These are phyloP conservation scores for Megaleporinus macrocephalus DNA, from an alignment of 2,113 vertebrate genomes.

Conservation along the genomic window DNA sequence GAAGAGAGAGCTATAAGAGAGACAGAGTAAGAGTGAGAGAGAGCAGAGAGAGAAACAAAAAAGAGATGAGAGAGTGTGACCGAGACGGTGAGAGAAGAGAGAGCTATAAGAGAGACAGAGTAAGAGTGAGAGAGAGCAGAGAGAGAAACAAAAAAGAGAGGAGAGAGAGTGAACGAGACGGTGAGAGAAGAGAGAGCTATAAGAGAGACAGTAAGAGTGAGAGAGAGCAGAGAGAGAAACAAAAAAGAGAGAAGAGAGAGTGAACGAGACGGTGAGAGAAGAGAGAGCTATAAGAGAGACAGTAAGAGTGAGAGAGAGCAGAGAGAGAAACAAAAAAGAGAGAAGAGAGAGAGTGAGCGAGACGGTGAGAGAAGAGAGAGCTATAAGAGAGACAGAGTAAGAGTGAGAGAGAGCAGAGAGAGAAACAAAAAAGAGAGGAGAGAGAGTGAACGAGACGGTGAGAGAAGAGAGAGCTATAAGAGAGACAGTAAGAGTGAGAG, in stretches of 20 bases:
- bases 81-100: too few species aligned
- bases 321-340: too few species aligned
- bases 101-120: too few species aligned
- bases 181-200: too few species aligned
- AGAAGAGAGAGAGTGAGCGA: neutral
- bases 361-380: too few species aligned
- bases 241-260: too few species aligned
- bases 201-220: neutral
- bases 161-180: neutral
- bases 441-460: neutral
- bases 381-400: too few species aligned
- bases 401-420: constrained; percentile 7
- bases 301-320: neutral
- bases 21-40: neutral
- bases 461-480: too few species aligned
- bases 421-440: neutral
- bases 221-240: constrained; percentile 6
- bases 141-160: neutral
- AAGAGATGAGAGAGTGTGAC: constrained; percentile 1
- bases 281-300: too few species aligned
- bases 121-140: constrained; percentile 4
- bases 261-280: neutral
- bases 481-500: neutral
- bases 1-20: too few species aligned
- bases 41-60: neutral